Evolutionary conservation across 2,797 vertebrate genomes (phyloP).

Genomic region (Pyrocephalus nanus): DNA sequence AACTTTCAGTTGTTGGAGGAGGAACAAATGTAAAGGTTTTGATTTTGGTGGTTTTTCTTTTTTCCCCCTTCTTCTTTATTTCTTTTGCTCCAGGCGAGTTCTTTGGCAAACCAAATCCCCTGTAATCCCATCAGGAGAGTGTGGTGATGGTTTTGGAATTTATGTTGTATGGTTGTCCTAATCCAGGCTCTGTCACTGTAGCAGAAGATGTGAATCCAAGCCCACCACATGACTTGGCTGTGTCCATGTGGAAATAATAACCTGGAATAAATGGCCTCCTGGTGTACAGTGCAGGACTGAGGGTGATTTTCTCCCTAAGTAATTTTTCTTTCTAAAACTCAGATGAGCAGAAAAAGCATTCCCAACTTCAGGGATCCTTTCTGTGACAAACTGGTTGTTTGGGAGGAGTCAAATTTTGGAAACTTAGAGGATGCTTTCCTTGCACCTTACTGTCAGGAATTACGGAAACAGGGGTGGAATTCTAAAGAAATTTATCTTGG

Average conservation of each 20-base stretch:
- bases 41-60: not conserved
- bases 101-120: slow-evolving; percentile 62
- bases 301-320: slow-evolving; percentile 40
- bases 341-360: slow-evolving; percentile 28
- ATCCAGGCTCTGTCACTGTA: slow-evolving; percentile 62
- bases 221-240: slow-evolving; percentile 45
- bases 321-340: slow-evolving; percentile 43
- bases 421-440: not conserved
- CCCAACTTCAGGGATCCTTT: not conserved
- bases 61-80: slow-evolving; percentile 11
- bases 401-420: not conserved
- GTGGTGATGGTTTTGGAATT: slow-evolving; percentile 69
- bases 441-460: not conserved
- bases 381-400: not conserved
- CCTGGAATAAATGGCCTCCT: slow-evolving; percentile 59
- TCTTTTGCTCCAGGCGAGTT: slow-evolving; percentile 39
- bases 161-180: slow-evolving; percentile 64
- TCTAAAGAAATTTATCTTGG: not conserved
- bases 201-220: slow-evolving; percentile 64
- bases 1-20: not conserved
- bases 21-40: slow-evolving; percentile 20
- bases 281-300: not conserved
- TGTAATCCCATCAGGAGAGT: slow-evolving; percentile 70
- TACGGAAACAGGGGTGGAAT: not conserved
- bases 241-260: slow-evolving; percentile 75